phyloP scores from a whole-genome alignment of 2,797 vertebrate genomes.

The Saxicola maurus region DNA sequence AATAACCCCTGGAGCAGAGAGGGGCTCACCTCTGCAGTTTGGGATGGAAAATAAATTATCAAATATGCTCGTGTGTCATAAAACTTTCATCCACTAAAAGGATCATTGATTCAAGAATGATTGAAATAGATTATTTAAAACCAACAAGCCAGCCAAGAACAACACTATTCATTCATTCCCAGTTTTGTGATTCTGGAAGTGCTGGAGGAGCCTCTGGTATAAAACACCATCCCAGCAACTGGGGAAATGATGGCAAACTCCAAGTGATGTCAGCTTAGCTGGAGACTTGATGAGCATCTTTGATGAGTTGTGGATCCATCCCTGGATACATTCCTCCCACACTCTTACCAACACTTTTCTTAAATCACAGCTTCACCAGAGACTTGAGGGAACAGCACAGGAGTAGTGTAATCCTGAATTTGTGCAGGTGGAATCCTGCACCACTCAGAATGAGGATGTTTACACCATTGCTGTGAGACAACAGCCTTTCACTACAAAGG shows the following conservation, averaged over 20 bases:
- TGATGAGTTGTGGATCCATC: neutral
- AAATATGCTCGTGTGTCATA: neutral
- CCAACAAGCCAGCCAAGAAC: neutral
- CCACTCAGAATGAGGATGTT: neutral
- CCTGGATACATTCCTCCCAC: neutral
- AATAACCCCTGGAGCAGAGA: neutral
- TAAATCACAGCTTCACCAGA: neutral
- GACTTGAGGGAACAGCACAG: neutral
- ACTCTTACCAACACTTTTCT: neutral
- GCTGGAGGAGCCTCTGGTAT: neutral
- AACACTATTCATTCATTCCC: neutral
- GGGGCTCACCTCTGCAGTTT: neutral
- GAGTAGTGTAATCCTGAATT: neutral
- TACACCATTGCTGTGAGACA: neutral
- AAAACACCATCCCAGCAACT: neutral
- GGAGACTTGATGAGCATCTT: neutral
- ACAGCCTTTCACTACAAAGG: neutral
- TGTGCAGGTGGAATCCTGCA: neutral
- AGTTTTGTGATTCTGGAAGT: neutral
- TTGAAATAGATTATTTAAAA: neutral
- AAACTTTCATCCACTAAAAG: neutral
- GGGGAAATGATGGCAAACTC: neutral
- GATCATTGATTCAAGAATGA: neutral
- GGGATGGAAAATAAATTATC: neutral
- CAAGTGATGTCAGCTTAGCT: neutral